Conservation (phyloP, 2,888 invertebrate species). For the Pseudococcus viburni region DNA sequence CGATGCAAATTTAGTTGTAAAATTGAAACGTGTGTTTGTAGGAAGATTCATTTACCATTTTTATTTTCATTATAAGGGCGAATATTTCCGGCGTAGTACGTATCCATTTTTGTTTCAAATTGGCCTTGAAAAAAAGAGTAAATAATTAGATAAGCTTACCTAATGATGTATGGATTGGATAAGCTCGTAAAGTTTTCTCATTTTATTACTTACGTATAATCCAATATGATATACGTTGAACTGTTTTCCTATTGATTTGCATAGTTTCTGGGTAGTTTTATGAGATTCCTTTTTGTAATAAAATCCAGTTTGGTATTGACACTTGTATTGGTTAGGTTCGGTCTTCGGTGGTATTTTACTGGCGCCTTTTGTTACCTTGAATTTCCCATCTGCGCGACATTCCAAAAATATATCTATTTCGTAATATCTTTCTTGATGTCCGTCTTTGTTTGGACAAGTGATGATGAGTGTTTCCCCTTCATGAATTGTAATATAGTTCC, state of each 20-base stretch:
- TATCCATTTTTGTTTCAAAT: background rate
- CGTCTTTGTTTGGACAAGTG: background rate
- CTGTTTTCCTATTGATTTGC: background rate
- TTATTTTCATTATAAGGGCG: background rate
- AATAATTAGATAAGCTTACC: background rate
- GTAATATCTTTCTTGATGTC: background rate
- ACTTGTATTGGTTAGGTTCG: background rate
- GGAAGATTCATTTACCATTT: background rate
- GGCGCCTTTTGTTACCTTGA: background rate
- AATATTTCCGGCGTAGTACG: background rate
- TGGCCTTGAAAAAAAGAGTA: conserved; percentile 8
- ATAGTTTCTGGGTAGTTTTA: background rate
- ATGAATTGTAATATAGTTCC: background rate
- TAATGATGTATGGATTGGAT: too few relatives aligned
- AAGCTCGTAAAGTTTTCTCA: background rate
- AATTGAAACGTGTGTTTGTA: too few relatives aligned
- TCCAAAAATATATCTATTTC: background rate
- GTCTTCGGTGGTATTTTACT: background rate
- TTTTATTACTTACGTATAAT: background rate
- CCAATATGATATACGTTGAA: background rate
- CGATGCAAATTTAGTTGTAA: too few relatives aligned
- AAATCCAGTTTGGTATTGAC: background rate
- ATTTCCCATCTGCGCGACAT: background rate
- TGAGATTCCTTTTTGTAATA: background rate
- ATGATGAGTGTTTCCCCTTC: background rate